These are phyloP conservation scores for Natator depressus DNA, from an alignment of 2,113 vertebrate species.

Conservation along the genomic window DNA sequence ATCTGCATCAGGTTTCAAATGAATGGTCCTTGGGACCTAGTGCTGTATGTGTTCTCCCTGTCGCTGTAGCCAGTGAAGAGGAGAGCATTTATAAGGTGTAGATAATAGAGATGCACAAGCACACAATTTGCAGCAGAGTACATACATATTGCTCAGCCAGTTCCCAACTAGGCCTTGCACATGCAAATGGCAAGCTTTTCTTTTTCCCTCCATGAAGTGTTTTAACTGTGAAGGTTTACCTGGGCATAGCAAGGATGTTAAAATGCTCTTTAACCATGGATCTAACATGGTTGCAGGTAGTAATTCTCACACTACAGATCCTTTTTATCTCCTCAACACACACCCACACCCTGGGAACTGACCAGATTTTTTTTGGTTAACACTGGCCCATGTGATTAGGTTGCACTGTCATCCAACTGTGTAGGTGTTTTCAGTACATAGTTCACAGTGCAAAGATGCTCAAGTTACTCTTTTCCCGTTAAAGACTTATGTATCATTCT, in stretches of 20 bases:
- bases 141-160: background rate
- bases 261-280: background rate
- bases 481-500: background rate
- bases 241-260: background rate
- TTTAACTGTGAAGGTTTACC: background rate
- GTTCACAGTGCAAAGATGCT: background rate
- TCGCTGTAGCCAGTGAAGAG: background rate
- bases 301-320: background rate
- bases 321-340: background rate
- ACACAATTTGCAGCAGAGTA: background rate
- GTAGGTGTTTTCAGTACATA: background rate
- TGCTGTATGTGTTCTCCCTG: background rate
- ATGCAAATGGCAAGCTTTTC: background rate
- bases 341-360: background rate
- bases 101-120: background rate
- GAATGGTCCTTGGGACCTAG: background rate
- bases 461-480: background rate
- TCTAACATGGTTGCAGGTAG: background rate
- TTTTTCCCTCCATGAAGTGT: background rate
- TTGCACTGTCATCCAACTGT: background rate
- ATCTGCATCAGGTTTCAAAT: background rate
- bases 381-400: background rate
- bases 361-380: background rate
- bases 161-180: background rate
- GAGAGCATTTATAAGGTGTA: background rate